Evolutionary conservation across 2,797 vertebrate species (phyloP), one percentile per base, ranked within the genome.

Genomic region (Xenops minutus): DNA sequence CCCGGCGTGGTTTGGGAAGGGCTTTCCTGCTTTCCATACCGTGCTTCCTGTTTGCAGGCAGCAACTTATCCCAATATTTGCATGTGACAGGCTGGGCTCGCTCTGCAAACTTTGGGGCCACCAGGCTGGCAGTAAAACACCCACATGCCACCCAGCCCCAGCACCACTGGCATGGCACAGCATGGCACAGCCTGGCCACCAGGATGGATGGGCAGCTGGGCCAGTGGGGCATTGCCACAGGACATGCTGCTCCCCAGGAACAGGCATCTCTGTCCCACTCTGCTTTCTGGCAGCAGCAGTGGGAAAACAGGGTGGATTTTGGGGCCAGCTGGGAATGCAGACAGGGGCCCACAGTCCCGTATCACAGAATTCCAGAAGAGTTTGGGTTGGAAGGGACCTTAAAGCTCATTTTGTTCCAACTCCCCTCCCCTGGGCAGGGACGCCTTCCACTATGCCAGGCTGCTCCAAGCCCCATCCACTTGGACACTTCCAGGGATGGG

Each of bases 41-140:
- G 76, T 48, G 85, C 54, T 94, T 96, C 91, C 89, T 92, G 62
- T 69, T 89, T 46, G 89, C 93, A 92, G 82, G 94, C 92, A 94
- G 49, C 37, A 55, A 92, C 92, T 86, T 18, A 72, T 22, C 69
- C 7, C 0, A 39, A 14, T 24, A 78, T 96, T 96, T 94, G 93
- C 95, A 82, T 96, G 85, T 10, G 85, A 62, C 93, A 81, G 85
- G 91, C 93, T 72, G 36, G 76, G 87, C 95, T 93, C 0, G 82
- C 93, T 92, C 89, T 52, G 85, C 92, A 32, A 85, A 92, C 90
- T 34, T 43, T 0, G 13, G 46, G 3, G 51, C 85, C 4, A 19
- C 62, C 0, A 0, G 2, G n/a, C 81, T 10, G 27, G 73, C 8
- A 3, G 49, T 41, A 17, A 20, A 77, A 44, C 39, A 4, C 18